Base-by-base conservation (phyloP, 2,888 invertebrate genomes). In the Plebejus anna region DNA sequence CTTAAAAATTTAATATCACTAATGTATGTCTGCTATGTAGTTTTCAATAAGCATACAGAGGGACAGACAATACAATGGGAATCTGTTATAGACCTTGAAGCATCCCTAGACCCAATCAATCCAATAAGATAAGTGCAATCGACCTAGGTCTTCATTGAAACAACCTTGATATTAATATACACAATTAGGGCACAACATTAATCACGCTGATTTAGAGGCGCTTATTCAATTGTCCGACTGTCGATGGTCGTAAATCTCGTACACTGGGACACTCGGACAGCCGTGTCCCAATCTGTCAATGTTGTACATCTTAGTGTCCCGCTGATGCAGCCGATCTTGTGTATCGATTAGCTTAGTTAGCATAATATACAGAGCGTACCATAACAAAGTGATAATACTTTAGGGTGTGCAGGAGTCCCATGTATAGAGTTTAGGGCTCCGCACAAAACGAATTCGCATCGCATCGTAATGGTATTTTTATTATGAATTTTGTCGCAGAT, bases 151-250 rank as follows among this genome's bases (percentile, higher is more conserved):
- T 36, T 36, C 32, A 66, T 66, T 66, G 66, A 66, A 66, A 66
- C 16, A 66, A 32, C 66, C 66, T 36, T 66, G 32, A 66, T 66
- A 66, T 66, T 36, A 66, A 66, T 66, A 36, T 11, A 61, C 75
- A 75, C 61, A 32, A 66, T 61, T 70, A 75, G 42, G 42, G 22
- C 59, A 76, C 42, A 72, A 42, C 76, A 76, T 76, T 76, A 76
- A 76, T 76, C 72, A 76, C 59, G n/a, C 72, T 76, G 76, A 76
- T 76, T 76, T 76, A 76, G 76, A 72, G 72, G 71, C 71, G 76
- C 76, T 76, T 76, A 76, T 76, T 76, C 76, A 76, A 76, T 76
- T 76, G 76, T 76, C 76, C 72, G 38, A 72, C 72, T 76, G 72
- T 76, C 76, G 72, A 76, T 76, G 72, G 72, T 57, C 72, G 72